Conservation (phyloP, 2,888 invertebrate species). For the Danaus chrysippus region DNA sequence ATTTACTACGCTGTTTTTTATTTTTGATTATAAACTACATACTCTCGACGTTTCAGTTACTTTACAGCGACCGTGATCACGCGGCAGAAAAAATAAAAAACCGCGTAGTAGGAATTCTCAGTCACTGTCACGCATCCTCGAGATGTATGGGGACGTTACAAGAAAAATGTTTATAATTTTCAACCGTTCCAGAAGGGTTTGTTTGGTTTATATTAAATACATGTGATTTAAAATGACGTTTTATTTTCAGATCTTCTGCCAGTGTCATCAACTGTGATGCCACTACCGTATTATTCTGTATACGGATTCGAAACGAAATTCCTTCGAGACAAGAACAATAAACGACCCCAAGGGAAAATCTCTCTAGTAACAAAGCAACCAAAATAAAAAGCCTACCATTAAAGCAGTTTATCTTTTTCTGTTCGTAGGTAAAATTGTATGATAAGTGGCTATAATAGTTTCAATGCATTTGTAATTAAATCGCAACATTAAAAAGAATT, state of each 20-base stretch:
- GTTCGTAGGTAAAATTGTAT: slow-evolving; percentile 27
- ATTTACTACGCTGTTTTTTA: no score
- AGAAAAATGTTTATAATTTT: no score
- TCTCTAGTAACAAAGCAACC: slow-evolving; percentile 63
- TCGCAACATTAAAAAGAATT: neutral
- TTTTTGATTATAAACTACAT: no score
- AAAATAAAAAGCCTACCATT: slow-evolving; percentile 47
- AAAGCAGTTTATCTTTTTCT: slow-evolving; percentile 28
- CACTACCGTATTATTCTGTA: slow-evolving; percentile 29
- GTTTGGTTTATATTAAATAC: no score
- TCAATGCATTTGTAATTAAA: neutral
- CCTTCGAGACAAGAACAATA: slow-evolving; percentile 61
- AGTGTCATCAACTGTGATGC: slow-evolving; percentile 68
- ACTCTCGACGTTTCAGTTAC: no score
- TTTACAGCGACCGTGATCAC: no score
- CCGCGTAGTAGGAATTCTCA: no score
- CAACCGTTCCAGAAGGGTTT: no score
- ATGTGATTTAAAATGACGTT: slow-evolving; percentile 15
- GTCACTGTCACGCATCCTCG: no score
- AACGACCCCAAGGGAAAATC: slow-evolving; percentile 62
- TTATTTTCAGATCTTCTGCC: slow-evolving; percentile 65
- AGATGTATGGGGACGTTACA: no score
- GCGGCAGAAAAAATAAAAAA: no score
- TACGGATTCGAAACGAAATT: slow-evolving; percentile 66
- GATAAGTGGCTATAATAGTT: slow-evolving; percentile 25